Conservation (phyloP, 2,113 vertebrate genomes). For the Jaculus jaculus region DNA sequence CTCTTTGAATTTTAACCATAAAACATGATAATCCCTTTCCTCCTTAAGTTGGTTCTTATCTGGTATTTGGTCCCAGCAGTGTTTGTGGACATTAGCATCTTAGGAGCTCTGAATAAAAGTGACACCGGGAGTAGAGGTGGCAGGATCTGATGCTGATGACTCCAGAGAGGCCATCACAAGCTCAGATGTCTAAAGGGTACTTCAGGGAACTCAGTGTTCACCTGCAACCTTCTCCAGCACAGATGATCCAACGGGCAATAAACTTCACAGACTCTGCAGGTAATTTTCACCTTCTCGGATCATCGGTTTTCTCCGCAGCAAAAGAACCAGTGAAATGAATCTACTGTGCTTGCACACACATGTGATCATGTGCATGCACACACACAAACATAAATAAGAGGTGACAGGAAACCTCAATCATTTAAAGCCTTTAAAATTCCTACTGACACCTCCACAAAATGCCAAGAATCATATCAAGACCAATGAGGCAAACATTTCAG, state of each 20-base stretch:
- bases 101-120: not conserved
- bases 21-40: too few relatives aligned
- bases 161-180: not conserved
- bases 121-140: not conserved
- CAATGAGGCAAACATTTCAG: not conserved
- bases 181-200: not conserved
- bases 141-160: not conserved
- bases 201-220: not conserved
- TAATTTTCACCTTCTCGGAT: not conserved
- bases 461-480: not conserved
- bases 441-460: not conserved
- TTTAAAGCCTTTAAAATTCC: not conserved
- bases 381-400: not conserved
- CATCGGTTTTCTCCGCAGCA: not conserved
- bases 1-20: too few relatives aligned
- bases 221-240: not conserved
- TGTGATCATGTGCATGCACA: not conserved
- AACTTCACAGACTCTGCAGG: not conserved
- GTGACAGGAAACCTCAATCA: not conserved
- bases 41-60: too few relatives aligned
- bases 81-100: not conserved
- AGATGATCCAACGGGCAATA: not conserved
- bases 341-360: not conserved
- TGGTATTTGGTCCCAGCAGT: too few relatives aligned
- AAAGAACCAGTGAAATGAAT: not conserved